phyloP scores from a whole-genome alignment of 37 sponge, comb jelly and placozoan genomes.

The Spongilla lacustris region DNA sequence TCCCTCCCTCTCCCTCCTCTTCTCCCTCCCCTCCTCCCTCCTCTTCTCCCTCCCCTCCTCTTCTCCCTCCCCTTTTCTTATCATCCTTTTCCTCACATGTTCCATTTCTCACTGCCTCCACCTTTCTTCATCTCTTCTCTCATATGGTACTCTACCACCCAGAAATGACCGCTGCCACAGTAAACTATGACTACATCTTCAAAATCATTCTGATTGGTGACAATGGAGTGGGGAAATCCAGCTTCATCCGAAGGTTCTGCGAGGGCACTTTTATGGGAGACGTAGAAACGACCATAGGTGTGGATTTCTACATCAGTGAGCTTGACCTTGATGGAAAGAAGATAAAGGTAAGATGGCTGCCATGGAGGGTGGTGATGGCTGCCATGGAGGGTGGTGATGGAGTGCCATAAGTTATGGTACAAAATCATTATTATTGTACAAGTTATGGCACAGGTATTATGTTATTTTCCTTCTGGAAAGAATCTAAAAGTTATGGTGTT shows the following conservation, averaged over 20 bases:
- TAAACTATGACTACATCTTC: conserved; percentile 68
- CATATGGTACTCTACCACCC: not conserved
- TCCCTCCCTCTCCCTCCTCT: not conserved
- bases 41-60: conserved; percentile 10
- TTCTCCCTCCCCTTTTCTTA: not conserved
- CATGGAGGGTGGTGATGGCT: no score
- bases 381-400: no score
- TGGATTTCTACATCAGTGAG: conserved; percentile 80
- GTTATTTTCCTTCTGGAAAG: no score
- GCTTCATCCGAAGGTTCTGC: conserved; percentile 73
- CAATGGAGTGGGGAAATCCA: conserved; percentile 80
- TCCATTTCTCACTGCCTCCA: not conserved
- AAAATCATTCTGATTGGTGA: conserved; percentile 84
- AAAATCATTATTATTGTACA: no score
- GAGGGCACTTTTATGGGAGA: conserved; percentile 46
- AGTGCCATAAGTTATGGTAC: no score
- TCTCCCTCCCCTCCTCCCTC: not conserved
- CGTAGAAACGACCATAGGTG: conserved; percentile 79
- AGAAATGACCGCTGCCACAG: conserved; percentile 16
- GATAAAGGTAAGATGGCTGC: no score
- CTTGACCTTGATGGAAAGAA: conserved; percentile 61
- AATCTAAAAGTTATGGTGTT: no score
- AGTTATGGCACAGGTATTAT: no score
- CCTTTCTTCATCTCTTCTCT: not conserved
- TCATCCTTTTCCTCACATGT: not conserved